These are phyloP conservation scores for Melieria picta DNA, from an alignment of 2,888 invertebrate species.

Conservation along the genomic window DNA sequence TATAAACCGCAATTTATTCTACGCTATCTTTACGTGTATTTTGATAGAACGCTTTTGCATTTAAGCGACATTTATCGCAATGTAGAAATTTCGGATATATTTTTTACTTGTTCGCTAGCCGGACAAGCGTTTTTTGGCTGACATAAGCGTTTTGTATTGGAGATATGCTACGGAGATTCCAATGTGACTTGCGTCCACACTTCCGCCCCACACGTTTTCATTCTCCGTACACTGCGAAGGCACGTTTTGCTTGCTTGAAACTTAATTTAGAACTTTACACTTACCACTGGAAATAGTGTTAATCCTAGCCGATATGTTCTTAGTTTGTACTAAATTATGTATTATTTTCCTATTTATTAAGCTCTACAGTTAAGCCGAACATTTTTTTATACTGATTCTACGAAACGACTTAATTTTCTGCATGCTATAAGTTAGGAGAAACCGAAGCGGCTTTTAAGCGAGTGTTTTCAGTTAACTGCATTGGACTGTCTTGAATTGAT, in stretches of 20 bases:
- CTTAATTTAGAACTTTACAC: not conserved
- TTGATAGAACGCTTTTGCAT: no score
- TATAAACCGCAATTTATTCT: no score
- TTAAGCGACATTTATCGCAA: no score
- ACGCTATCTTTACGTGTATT: no score
- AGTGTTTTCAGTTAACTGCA: no score
- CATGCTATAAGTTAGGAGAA: not conserved
- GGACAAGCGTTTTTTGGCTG: no score
- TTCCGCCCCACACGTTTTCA: not conserved
- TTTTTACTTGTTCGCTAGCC: no score
- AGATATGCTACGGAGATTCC: not conserved
- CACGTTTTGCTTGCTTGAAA: conserved; percentile 4
- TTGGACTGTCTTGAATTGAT: no score
- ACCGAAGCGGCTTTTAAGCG: no score
- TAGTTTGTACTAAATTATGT: not conserved
- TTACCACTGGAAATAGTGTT: not conserved
- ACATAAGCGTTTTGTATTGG: no score
- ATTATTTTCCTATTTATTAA: not conserved
- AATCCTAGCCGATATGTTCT: not conserved
- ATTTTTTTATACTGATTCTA: not conserved
- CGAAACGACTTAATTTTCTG: conserved; percentile 17
- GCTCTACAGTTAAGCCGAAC: not conserved
- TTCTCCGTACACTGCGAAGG: not conserved
- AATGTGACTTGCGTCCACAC: conserved; percentile 1
- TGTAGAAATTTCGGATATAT: no score